These are phyloP conservation scores for Ibycter americanus DNA, from an alignment of 2,797 vertebrate species.

Conservation along the genomic window DNA sequence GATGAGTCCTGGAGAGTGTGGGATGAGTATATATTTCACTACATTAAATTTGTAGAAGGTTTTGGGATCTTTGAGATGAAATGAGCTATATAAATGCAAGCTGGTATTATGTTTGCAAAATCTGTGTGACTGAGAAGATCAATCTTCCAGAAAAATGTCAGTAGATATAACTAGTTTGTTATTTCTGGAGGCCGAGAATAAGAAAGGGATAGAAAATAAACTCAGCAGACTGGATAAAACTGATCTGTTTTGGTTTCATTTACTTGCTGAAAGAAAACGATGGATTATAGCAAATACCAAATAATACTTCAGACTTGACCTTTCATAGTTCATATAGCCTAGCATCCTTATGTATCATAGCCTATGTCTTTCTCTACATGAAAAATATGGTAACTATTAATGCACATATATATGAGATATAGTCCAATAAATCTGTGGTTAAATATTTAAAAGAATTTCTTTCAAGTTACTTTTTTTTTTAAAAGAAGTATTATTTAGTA, in stretches of 20 bases:
- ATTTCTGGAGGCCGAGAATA: constrained; percentile 8
- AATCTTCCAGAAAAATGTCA: constrained; percentile 62
- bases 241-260: constrained; percentile 1
- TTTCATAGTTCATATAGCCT: neutral
- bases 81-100: constrained; percentile 60
- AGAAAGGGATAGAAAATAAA: constrained; percentile 52
- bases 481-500: neutral
- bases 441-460: neutral
- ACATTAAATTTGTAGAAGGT: constrained; percentile 33
- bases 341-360: neutral
- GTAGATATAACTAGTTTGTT: constrained; percentile 50
- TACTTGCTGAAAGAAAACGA: neutral
- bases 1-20: too few species aligned
- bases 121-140: constrained; percentile 42
- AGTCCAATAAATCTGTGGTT: neutral
- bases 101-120: constrained; percentile 45
- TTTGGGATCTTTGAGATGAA: constrained; percentile 16
- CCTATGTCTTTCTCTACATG: neutral
- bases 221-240: constrained; percentile 39
- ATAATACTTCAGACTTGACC: constrained; percentile 12
- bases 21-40: neutral
- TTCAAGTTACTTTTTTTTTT: neutral
- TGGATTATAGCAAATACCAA: constrained; percentile 13
- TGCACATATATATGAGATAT: neutral
- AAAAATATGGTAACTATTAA: neutral